phyloP scores from a whole-genome alignment of 2,888 invertebrate genomes.

The Resseliella maxima region DNA sequence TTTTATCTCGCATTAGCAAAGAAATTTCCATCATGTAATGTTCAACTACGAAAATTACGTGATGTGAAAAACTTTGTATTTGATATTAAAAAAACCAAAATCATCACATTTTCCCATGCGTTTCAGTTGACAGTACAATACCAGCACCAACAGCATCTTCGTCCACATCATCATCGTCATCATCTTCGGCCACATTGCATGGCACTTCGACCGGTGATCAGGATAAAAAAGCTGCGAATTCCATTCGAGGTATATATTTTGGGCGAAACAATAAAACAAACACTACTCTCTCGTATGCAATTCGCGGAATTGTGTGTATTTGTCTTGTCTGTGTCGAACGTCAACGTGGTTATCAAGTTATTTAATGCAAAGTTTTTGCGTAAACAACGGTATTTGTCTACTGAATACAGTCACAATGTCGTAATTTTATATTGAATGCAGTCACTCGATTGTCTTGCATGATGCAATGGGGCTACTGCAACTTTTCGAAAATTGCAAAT shows the following conservation, averaged over 20 bases:
- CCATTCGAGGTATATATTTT: slow-evolving; percentile 61
- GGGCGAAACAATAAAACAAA: background rate
- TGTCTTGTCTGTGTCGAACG: too few species aligned
- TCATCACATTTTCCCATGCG: background rate
- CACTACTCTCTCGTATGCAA: too few species aligned
- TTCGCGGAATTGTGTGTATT: too few species aligned
- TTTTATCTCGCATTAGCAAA: background rate
- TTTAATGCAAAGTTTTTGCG: background rate
- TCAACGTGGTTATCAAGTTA: background rate
- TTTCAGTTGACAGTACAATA: slow-evolving; percentile 63
- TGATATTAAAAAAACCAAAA: background rate
- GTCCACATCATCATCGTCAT: slow-evolving; percentile 30
- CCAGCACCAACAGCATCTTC: slow-evolving; percentile 61
- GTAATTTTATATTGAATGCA: slow-evolving; percentile 19
- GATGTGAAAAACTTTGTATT: background rate
- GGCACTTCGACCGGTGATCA: slow-evolving; percentile 58
- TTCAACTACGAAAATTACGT: background rate
- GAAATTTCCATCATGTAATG: background rate
- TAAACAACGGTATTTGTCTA: slow-evolving; percentile 22
- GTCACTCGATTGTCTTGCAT: background rate
- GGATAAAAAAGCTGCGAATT: slow-evolving; percentile 63
- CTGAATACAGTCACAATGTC: background rate
- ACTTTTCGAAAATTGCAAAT: background rate
- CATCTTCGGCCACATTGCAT: slow-evolving; percentile 17
- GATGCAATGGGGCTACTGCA: background rate